Evolutionary conservation across 1,140 invertebrate species (phyloP), one percentile per base, ranked within the genome.

Genomic region (Drosophila sechellia): DNA sequence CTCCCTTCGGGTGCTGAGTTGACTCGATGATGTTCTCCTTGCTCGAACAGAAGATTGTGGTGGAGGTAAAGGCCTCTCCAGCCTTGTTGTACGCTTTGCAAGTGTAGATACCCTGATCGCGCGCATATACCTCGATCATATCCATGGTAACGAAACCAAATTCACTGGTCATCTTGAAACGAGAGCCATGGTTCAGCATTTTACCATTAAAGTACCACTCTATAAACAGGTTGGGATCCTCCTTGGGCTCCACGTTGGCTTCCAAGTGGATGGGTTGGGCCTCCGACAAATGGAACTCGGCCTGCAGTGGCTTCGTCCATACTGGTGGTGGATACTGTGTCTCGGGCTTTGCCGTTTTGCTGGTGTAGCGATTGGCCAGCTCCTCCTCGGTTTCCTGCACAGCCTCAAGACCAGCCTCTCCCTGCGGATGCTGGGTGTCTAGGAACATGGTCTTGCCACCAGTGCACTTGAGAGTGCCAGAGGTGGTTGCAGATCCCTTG

Each of bases 121-220:
- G 95, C 74, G 97, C 96, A 92, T 98, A 97, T 0, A 97, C 95
- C 90, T 98, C 97, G 46, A 95, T 96, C 43, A 98, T 92, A 92
- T 98, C 97, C 48, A 99, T 93, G 5, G 97, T 97, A 1, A 98
- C 97, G 91, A 97, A 98, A 60, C 98, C 98, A 92, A 99, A 98
- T 79, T 99, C 97, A 91, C 95, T 97, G 0, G 96, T 97, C 92
- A 97, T 95, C 91, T 97, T 98, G 90, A 97, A 98, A 57, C 97
- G 93, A 5, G 96, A 96, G 73, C 96, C 97, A 90, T 97, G 96
- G 76, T 96, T 96, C 20, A 98, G 92, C 34, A 95, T 93, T 93
- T 98, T 97, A 39, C 97, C 97, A 90, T 98, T 98, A 83, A 98
- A 97, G 92, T 97, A 98, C 97, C 97, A 98, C 93, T 98, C 97